These are phyloP conservation scores for Aratinga solstitialis DNA, from an alignment of 2,797 vertebrate genomes.

Conservation along the genomic window DNA sequence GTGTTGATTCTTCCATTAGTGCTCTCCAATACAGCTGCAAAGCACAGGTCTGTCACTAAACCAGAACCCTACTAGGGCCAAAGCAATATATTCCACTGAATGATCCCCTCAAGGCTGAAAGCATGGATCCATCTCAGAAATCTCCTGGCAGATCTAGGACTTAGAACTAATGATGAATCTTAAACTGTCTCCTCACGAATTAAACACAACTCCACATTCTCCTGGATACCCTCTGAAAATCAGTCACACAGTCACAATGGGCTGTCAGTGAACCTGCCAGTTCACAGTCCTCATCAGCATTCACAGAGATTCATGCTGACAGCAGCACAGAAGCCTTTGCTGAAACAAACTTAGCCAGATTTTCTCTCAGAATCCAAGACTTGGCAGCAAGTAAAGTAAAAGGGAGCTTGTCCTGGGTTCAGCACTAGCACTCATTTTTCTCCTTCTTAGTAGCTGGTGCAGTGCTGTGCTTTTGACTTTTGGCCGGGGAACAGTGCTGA, in stretches of 20 bases:
- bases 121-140: not conserved
- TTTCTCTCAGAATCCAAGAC: not conserved
- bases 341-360: not conserved
- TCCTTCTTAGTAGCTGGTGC: too few relatives aligned
- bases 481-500: too few relatives aligned
- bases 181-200: not conserved
- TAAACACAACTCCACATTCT: not conserved
- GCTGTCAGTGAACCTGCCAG: not conserved
- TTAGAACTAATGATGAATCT: not conserved
- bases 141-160: not conserved
- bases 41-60: not conserved
- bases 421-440: too few relatives aligned
- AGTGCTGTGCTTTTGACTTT: too few relatives aligned
- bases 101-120: not conserved
- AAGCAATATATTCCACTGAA: fast-evolving
- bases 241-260: not conserved
- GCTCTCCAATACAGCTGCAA: not conserved
- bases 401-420: not conserved
- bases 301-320: not conserved
- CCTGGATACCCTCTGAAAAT: fast-evolving
- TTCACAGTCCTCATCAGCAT: not conserved
- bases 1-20: not conserved
- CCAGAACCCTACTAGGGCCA: not conserved
- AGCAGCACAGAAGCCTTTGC: not conserved
- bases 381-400: not conserved